These are phyloP conservation scores for Anolis sagrei DNA, from an alignment of 2,113 vertebrate genomes.

Conservation along the genomic window DNA sequence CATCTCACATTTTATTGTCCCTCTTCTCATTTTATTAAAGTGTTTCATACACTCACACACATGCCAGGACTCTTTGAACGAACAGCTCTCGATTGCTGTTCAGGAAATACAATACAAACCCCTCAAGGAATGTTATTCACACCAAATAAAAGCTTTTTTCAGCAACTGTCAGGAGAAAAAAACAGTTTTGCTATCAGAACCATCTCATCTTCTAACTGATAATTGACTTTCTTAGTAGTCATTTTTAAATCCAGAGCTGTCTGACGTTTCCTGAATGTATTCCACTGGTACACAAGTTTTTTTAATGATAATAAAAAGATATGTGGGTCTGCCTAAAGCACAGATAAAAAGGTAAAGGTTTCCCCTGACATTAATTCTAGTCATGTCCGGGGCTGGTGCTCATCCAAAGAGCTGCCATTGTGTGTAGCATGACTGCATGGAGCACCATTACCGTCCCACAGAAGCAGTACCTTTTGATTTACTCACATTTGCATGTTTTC, in stretches of 20 bases:
- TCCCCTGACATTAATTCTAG: too few relatives aligned
- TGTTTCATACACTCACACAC: neutral
- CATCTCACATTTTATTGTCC: neutral
- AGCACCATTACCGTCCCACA: too few relatives aligned
- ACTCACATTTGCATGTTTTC: too few relatives aligned
- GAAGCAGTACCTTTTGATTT: too few relatives aligned
- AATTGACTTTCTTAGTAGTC: neutral
- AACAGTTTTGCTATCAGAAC: neutral
- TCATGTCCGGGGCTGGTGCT: too few relatives aligned
- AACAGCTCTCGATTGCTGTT: neutral
- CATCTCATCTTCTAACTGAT: conserved; percentile 8
- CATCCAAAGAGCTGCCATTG: too few relatives aligned
- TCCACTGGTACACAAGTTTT: too few relatives aligned
- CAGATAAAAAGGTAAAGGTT: too few relatives aligned
- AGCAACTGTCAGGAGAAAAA: conserved; percentile 19
- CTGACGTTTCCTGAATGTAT: conserved; percentile 10
- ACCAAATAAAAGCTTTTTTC: neutral
- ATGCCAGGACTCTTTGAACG: neutral
- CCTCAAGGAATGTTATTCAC: conserved; percentile 3
- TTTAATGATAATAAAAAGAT: too few relatives aligned
- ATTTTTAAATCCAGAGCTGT: conserved; percentile 30
- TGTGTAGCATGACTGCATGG: too few relatives aligned
- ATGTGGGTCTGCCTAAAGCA: too few relatives aligned
- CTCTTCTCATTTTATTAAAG: neutral
- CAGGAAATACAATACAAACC: neutral